These are phyloP conservation scores for Mythimna impura DNA, from an alignment of 2,888 invertebrate genomes.

Conservation along the genomic window DNA sequence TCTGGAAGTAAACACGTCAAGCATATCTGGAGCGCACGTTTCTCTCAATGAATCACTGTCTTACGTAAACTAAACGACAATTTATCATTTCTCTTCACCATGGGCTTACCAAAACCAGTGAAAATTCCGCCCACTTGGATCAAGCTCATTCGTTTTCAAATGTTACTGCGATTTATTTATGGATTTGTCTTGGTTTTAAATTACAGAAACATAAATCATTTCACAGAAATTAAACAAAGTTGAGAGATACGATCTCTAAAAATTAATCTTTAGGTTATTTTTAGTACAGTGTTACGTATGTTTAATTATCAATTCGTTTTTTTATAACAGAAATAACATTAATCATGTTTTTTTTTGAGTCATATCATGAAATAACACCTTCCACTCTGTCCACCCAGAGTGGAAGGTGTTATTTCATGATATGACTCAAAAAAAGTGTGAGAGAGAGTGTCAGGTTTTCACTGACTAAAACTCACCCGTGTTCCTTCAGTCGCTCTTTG, in stretches of 20 bases:
- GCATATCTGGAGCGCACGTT: slow-evolving; percentile 38
- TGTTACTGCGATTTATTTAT: slow-evolving; percentile 16
- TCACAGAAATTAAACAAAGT: neutral
- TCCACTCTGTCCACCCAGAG: no score
- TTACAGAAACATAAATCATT: neutral
- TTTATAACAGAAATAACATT: no score
- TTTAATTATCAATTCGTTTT: no score
- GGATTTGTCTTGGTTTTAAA: slow-evolving; percentile 7
- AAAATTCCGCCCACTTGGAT: slow-evolving; percentile 44
- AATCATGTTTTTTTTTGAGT: no score
- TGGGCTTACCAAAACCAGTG: slow-evolving; percentile 15
- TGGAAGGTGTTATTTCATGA: no score
- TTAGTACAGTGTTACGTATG: neutral
- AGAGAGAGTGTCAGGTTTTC: no score
- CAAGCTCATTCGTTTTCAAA: slow-evolving; percentile 34
- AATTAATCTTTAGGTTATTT: neutral
- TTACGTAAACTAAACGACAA: slow-evolving; percentile 53
- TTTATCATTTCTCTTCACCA: slow-evolving; percentile 44
- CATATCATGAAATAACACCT: no score
- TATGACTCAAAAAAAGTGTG: no score
- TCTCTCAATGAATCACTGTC: slow-evolving; percentile 54
- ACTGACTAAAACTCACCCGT: no score
- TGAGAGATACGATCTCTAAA: neutral
- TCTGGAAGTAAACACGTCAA: neutral
- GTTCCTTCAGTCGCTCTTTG: no score